Percentiles rank a stretch among this genome's conserved stretches.
These are phyloP conservation scores for Trigoniulus corallinus DNA, from an alignment of 1,140 invertebrate genomes.

Conservation along the genomic window DNA sequence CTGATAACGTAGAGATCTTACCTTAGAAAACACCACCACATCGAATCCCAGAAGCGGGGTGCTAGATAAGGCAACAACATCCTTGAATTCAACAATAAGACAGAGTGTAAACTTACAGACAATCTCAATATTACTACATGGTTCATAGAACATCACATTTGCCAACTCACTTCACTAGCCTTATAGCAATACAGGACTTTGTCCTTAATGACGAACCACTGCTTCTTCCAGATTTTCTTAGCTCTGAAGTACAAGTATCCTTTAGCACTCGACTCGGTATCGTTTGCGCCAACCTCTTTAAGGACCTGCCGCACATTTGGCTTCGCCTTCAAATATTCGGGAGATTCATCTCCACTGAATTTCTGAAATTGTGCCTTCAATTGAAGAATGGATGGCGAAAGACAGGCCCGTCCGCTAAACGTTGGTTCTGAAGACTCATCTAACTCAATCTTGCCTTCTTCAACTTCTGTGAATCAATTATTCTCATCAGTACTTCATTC, in stretches of 20 bases:
- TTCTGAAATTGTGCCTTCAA: not conserved
- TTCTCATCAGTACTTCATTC: no score
- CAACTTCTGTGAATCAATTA: no score
- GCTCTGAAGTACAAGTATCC: slow-evolving; percentile 34
- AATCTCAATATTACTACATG: not conserved
- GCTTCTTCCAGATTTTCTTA: slow-evolving; percentile 34
- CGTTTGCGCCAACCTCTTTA: slow-evolving; percentile 34
- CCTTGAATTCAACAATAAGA: slow-evolving; percentile 20
- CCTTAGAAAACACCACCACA: slow-evolving; percentile 17
- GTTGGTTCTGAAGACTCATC: not conserved
- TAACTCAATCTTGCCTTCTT: not conserved
- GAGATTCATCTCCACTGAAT: not conserved
- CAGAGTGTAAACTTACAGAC: not conserved
- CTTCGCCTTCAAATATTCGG: not conserved
- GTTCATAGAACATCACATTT: not conserved
- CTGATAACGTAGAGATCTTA: no score
- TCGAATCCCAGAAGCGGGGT: slow-evolving; percentile 37
- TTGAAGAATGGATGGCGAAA: no score
- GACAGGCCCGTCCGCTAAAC: no score
- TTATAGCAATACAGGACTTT: slow-evolving; percentile 44
- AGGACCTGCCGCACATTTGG: not conserved
- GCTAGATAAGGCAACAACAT: slow-evolving; percentile 36
- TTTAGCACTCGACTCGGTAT: slow-evolving; percentile 35
- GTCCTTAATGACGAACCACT: slow-evolving; percentile 45
- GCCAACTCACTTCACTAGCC: slow-evolving; percentile 30